These are phyloP conservation scores for Cyprinodon brontotheroides DNA, from an alignment of 2,113 vertebrate species.

Conservation along the genomic window DNA sequence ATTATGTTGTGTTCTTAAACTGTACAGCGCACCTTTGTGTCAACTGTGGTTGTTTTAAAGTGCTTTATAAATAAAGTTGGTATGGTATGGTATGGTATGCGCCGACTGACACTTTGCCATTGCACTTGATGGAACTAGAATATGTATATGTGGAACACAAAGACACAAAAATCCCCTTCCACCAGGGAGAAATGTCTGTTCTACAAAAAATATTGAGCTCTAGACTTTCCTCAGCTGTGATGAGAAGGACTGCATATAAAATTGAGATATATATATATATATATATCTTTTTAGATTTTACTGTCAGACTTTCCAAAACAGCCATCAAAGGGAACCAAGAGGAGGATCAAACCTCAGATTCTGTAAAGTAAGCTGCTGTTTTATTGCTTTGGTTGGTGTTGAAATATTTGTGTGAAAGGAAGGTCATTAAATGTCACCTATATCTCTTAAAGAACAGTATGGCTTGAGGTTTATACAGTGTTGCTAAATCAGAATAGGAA, in stretches of 20 bases:
- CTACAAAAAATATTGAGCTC: not conserved
- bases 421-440: not conserved
- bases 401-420: not conserved
- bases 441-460: not conserved
- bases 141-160: not conserved
- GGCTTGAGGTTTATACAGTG: not conserved
- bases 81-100: no score
- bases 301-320: no score
- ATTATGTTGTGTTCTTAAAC: no score
- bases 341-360: constrained; percentile 60
- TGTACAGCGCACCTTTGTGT: no score
- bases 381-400: not conserved
- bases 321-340: constrained; percentile 72
- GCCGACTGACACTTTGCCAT: no score
- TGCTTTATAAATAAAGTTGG: no score
- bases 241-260: not conserved
- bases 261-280: not conserved
- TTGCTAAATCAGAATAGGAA: not conserved
- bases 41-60: no score
- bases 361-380: constrained; percentile 51
- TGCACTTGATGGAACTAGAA: not conserved
- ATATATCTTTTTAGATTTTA: not conserved
- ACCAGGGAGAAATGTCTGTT: not conserved
- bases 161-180: not conserved
- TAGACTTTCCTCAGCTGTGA: not conserved